Evolutionary conservation across 2,888 invertebrate genomes (phyloP), one percentile per base, ranked within the genome.

Genomic region (Epinotia demarniana): DNA sequence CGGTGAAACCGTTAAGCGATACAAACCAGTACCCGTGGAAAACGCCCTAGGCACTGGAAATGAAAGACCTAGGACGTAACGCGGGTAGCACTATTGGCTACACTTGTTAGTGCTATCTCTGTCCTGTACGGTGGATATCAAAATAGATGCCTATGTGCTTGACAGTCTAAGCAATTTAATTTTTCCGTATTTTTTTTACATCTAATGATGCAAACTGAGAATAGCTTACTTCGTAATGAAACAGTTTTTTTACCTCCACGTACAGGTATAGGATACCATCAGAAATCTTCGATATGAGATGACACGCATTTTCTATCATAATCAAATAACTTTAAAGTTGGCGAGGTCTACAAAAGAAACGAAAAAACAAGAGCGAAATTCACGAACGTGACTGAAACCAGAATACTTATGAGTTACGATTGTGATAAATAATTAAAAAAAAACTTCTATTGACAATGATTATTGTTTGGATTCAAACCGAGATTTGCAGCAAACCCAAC

Each of bases 21-120:
- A 62, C 55, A 62, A 2, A 5, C 11, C 33, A 49, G 19, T 46
- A 57, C 63, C 74, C 74, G 74, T 74, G 49, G 62, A 74, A 74
- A 70, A 64, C n/a, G 74, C 74, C 74, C 74, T 74, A 74, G 69
- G 74, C 74, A 33, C 55, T 57, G 18, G 18, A 18, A 27, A 63
- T 70, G 39, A 39, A 46, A 55, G 0, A 57, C 19, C 46, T 46
- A 27, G 58, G 16, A 43, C 43, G 57, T 57, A 69, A 60, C 19
- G 46, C 58, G 5, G 12, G 60, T 46, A 69, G 58, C 69, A 23
- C n/a, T 64, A 33, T 6, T 66, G 49, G 9, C 13, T 23, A 11
- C 13, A 62, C 2, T 43, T 23, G 6, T 5, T 13, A 46, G 63
- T 46, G 8, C 16, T 64, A 49, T 49, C 49, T 49, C 46, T 49